Conservation (phyloP, 1,140 invertebrate genomes). For the Lordiphosa stackelbergi region DNA sequence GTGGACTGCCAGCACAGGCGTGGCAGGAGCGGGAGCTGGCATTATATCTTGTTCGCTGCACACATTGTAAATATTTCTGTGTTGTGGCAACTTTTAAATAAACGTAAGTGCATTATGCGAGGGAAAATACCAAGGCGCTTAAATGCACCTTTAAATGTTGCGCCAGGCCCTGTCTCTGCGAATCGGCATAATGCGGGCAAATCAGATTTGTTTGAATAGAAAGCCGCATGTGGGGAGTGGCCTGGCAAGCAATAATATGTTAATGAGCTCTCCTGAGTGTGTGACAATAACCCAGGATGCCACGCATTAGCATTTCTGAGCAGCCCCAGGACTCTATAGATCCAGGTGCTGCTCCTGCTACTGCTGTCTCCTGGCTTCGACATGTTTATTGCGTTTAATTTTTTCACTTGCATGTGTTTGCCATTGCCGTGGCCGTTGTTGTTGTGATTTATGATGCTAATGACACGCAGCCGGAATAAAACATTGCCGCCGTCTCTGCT, state of each 20-base stretch:
- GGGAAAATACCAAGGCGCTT: slow-evolving; percentile 52
- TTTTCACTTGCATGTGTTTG: slow-evolving; percentile 34
- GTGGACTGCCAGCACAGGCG: background rate
- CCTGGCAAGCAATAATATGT: slow-evolving; percentile 65
- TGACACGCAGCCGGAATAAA: slow-evolving; percentile 56
- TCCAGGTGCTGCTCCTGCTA: background rate
- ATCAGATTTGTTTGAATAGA: slow-evolving; percentile 37
- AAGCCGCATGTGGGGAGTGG: background rate
- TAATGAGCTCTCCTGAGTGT: slow-evolving; percentile 54
- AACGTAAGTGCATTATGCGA: slow-evolving; percentile 55
- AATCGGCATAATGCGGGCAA: slow-evolving; percentile 4
- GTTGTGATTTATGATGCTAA: slow-evolving; percentile 76
- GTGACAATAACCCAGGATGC: slow-evolving; percentile 58
- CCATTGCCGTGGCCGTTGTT: slow-evolving; percentile 31
- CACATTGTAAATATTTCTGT: slow-evolving; percentile 53
- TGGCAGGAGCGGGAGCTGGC: slow-evolving; percentile 18
- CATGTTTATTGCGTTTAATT: slow-evolving; percentile 73
- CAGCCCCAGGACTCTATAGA: slow-evolving; percentile 5
- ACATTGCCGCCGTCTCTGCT: slow-evolving; percentile 17
- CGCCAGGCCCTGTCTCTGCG: slow-evolving; percentile 26
- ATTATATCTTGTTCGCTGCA: slow-evolving; percentile 65
- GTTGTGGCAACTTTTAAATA: slow-evolving; percentile 46
- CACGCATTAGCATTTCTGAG: slow-evolving; percentile 62
- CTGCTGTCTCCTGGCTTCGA: slow-evolving; percentile 30
- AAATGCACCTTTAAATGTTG: slow-evolving; percentile 34